A percentile compares a stretch with the other conserved stretches of the same genome.
phyloP scores from a whole-genome alignment of 2,888 invertebrate species.

The Caenorhabditis wallacei region DNA sequence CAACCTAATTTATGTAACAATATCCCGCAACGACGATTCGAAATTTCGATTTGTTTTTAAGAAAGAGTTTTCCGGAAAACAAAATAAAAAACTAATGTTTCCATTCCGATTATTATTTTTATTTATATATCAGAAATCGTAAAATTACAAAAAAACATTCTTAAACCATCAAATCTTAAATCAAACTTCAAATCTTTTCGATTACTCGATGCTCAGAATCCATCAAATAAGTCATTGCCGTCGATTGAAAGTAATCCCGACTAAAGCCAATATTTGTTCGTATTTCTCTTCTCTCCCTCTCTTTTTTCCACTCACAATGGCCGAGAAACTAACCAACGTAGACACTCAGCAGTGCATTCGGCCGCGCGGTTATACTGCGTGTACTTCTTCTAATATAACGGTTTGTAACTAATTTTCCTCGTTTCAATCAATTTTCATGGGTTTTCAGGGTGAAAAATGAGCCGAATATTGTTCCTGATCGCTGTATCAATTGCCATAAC shows the following conservation, averaged over 20 bases:
- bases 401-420: slow-evolving; percentile 30
- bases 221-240: slow-evolving; percentile 36
- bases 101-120: no score
- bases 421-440: slow-evolving; percentile 11
- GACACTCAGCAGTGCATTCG: slow-evolving; percentile 45
- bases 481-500: slow-evolving; percentile 27
- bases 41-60: no score
- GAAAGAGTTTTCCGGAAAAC: no score
- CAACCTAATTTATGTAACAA: no score
- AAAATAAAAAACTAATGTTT: no score
- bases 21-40: no score
- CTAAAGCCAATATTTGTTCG: slow-evolving; percentile 59
- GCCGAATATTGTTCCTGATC: slow-evolving; percentile 40
- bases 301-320: slow-evolving; percentile 32
- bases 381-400: slow-evolving; percentile 54
- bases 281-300: slow-evolving; percentile 28
- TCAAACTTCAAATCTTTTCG: background rate
- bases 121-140: no score
- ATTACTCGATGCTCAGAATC: background rate
- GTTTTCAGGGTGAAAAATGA: slow-evolving; percentile 58
- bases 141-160: no score
- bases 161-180: no score
- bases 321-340: slow-evolving; percentile 55
- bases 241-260: slow-evolving; percentile 48
- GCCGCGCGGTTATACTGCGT: slow-evolving; percentile 46